Evolutionary conservation across 1,140 invertebrate genomes (phyloP).

Genomic region (Caenorhabditis tropicalis): DNA sequence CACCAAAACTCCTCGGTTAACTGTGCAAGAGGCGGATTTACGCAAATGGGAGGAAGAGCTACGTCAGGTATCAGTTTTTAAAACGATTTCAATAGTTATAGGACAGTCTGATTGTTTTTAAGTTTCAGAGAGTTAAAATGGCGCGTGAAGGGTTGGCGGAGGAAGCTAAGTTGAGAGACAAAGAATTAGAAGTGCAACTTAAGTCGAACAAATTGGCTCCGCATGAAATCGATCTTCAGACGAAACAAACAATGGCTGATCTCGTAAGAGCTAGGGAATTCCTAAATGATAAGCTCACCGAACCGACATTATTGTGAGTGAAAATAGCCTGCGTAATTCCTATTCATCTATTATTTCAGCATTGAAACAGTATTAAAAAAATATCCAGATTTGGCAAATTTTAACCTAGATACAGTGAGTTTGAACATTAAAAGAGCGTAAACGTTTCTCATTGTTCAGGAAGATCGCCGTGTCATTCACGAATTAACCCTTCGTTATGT

Average conservation of each 20-base stretch:
- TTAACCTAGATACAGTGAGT: neutral
- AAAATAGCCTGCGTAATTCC: no score
- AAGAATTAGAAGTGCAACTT: no score
- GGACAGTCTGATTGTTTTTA: no score
- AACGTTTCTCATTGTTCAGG: neutral
- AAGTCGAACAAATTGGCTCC: no score
- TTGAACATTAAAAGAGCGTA: neutral
- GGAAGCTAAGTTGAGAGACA: no score
- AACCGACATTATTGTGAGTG: neutral
- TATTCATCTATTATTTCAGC: neutral
- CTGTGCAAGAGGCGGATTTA: constrained; percentile 10
- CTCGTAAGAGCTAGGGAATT: no score
- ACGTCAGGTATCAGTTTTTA: neutral
- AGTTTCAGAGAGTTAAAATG: neutral
- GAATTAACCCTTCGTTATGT: neutral
- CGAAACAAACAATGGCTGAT: no score
- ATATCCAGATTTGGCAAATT: neutral
- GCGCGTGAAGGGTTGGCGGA: neutral
- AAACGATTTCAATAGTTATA: neutral
- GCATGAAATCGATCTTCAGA: no score
- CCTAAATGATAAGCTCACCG: no score
- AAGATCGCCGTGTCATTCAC: neutral
- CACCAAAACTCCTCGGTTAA: neutral
- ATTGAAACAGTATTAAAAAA: neutral
- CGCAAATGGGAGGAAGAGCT: neutral